Base-by-base conservation (phyloP, 1,140 invertebrate genomes). In the Leguminivora glycinivorella region DNA sequence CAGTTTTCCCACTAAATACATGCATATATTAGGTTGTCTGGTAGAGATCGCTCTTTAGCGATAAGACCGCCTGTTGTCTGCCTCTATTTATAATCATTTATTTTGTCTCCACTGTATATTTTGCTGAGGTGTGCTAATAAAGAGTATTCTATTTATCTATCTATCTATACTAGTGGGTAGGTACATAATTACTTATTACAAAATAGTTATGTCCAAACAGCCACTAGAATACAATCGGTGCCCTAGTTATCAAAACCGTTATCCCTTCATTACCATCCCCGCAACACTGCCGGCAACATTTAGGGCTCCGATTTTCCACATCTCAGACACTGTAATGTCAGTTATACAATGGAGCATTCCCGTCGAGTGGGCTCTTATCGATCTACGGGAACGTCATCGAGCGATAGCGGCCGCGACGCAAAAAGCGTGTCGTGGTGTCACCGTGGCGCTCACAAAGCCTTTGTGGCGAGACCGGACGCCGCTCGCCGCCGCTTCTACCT, bases 371-470 rank as follows among this genome's bases (percentile, higher is more conserved):
- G 79, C 84, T 89, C 87, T 91, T 91, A 91, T 90, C 88, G 88
- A 91, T 91, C 87, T 90, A 87, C 82, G 78, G 82, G 86, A 79
- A 87, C 88, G 89, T 91, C 88, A 91, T 91, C 89, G 88, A 72
- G 83, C 85, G 88, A 90, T 90, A 90, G 84, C 87, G 77, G 77
- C 77, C 66, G 79, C 75, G 78, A 87, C 84, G 86, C 85, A 91
- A 91, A 89, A 91, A 91, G 89, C 89, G 87, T 91, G 89, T 89
- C 89, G 89, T 80, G 88, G 83, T 83, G 89, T 89, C 89, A 91
- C 80, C 88, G 83, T 83, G 84, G 83, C 87, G 81, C 82, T 71
- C 75, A 89, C 84, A 88, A 88, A 83, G 89, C 70, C 85, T 90
- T 91, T 90, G 89, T 91, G 85, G 87, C 73, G 74, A 70, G 77